Base-by-base conservation (phyloP, 2,888 invertebrate species). In the Drosophila kokeensis region DNA sequence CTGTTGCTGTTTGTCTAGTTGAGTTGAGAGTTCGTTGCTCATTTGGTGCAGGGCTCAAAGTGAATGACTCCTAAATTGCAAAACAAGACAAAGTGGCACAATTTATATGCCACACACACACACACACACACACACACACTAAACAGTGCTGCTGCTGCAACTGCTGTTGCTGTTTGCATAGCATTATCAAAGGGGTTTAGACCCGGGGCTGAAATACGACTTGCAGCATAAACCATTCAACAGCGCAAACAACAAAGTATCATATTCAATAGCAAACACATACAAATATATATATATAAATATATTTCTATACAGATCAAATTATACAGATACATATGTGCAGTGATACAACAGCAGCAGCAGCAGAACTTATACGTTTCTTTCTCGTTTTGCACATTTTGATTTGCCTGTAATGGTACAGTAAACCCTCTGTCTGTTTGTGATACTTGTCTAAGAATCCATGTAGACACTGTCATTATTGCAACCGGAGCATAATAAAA, bases 31-130 rank as follows among this genome's bases (percentile, higher is more conserved):
- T 88, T 83, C 83, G 83, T 84, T 84, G 83, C 75, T 86, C 83
- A 84, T 88, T 84, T 83, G 69, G 34, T 55, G 79, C 65, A 42
- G 40, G 50, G 58, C 65, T 62, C 69, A 67, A 72, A 75, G 83
- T 83, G 83, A 83, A 83, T 82, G 83, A 83, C 83, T 85, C 58
- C 80, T 82, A 87, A 87, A 83, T 87, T 73, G 83, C 77, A 68
- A 80, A 88, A 80, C 73, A 88, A 85, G 71, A 82, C 77, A 85
- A 82, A 83, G 80, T 79, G 73, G 48, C 64, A 75, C 62, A 58
- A 59, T 79, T 74, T 77, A 79, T 69, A 69, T 74, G 60, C 58
- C 61, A 52, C 60, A 61, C 57, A 48, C 54, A 66, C 49, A 34
- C 29, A 66, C 48, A 49, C 61, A 67, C 62, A 59, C 49, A 64